Percentiles rank a stretch among this genome's conserved stretches.
Evolutionary conservation across 1,140 invertebrate genomes (phyloP).

Genomic region (Rhopalosiphum padi): DNA sequence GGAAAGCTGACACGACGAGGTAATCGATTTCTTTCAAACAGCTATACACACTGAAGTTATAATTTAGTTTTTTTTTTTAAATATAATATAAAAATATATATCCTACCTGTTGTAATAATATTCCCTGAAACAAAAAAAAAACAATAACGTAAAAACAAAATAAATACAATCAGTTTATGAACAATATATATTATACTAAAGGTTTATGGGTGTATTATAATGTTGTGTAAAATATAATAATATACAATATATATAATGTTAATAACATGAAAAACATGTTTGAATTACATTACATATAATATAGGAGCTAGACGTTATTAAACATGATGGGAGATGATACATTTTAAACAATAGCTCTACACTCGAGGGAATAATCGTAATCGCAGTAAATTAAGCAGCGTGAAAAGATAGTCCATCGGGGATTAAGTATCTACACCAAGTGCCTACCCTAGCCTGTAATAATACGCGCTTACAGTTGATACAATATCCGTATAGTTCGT

Average conservation of each 20-base stretch:
- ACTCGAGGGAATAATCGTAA: not conserved
- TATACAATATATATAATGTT: not conserved
- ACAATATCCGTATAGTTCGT: not conserved
- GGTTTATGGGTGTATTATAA: not conserved
- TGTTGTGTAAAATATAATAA: not conserved
- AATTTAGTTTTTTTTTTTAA: constrained; percentile 26
- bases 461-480: not conserved
- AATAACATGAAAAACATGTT: not conserved
- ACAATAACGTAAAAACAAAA: not conserved
- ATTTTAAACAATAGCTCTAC: not conserved
- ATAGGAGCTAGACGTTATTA: not conserved
- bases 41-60: not conserved
- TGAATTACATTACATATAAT: not conserved
- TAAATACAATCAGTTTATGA: not conserved
- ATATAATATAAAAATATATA: constrained; percentile 1
- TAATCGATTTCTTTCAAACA: constrained; percentile 33
- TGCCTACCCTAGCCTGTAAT: not conserved
- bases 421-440: not conserved
- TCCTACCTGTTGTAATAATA: constrained; percentile 70
- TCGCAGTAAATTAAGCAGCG: not conserved
- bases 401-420: not conserved
- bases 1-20: not conserved
- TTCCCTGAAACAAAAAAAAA: constrained; percentile 67
- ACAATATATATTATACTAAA: not conserved
- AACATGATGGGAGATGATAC: not conserved